These are phyloP conservation scores for Zoroaster sp. DNA, from an alignment of 53 echinoderm and acorn worm genomes.

Conservation along the genomic window DNA sequence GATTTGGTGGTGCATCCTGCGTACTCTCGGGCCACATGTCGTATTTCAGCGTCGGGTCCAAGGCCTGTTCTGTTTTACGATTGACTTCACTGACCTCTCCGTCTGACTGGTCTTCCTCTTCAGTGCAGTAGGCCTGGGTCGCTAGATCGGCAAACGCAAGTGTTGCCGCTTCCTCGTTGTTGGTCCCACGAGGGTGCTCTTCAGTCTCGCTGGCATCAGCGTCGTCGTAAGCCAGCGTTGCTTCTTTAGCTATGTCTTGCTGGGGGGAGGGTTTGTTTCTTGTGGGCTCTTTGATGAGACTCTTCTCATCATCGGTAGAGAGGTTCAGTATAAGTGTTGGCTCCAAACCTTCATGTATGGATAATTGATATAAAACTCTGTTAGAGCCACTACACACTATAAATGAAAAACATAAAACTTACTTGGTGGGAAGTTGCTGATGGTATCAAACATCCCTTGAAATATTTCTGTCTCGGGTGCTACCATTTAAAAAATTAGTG, in stretches of 20 bases:
- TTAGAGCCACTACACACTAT: too few species aligned
- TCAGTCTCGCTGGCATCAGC: not conserved
- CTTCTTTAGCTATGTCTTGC: not conserved
- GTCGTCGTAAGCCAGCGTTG: not conserved
- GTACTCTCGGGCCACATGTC: constrained; percentile 6
- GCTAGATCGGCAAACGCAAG: constrained; percentile 24
- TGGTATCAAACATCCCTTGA: too few species aligned
- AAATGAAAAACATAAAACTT: too few species aligned
- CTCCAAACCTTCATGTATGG: not conserved
- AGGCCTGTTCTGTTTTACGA: not conserved
- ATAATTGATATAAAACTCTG: too few species aligned
- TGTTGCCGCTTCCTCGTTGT: not conserved
- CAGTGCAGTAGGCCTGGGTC: constrained; percentile 28
- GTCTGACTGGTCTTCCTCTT: constrained; percentile 17
- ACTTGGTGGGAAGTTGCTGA: too few species aligned
- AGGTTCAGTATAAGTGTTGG: constrained; percentile 35
- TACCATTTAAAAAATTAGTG: too few species aligned
- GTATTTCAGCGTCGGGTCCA: constrained; percentile 30
- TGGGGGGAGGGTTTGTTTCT: not conserved
- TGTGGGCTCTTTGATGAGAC: not conserved
- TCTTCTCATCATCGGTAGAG: constrained; percentile 22
- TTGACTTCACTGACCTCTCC: not conserved
- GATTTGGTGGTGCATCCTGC: not conserved
- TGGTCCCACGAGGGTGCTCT: not conserved
- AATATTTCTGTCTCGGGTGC: too few species aligned